phyloP scores from a whole-genome alignment of 1,140 invertebrate genomes.

The Camponotus floridanus region DNA sequence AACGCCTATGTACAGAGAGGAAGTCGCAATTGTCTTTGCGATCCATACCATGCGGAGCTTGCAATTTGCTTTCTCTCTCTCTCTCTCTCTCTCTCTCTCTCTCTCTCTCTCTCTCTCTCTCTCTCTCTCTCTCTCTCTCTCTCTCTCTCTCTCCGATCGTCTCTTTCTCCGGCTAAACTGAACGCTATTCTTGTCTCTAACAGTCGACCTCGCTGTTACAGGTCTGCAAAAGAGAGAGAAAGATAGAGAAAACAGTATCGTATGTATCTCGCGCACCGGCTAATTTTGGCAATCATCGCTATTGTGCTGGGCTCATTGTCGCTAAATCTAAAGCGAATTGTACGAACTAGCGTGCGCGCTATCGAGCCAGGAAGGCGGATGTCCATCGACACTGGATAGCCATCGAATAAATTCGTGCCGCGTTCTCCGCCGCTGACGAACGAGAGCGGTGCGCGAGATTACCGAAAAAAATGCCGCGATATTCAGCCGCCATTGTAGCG shows the following conservation, averaged over 20 bases:
- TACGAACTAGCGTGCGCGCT: neutral
- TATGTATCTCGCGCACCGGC: constrained; percentile 67
- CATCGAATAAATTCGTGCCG: constrained; percentile 40
- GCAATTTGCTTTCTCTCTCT: constrained; percentile 16
- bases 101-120: neutral
- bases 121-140: constrained; percentile 21
- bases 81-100: neutral
- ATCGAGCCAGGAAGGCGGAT: constrained; percentile 24
- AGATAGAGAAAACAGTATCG: constrained; percentile 44
- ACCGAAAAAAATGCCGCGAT: constrained; percentile 51
- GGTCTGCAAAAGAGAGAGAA: constrained; percentile 28
- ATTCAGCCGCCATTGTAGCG: constrained; percentile 55
- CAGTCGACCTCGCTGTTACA: neutral
- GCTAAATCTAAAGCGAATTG: constrained; percentile 72
- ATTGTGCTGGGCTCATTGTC: constrained; percentile 74
- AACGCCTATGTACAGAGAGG: constrained; percentile 65
- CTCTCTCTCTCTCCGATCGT: neutral
- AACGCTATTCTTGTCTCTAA: neutral
- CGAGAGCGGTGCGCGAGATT: neutral
- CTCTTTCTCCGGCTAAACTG: constrained; percentile 25
- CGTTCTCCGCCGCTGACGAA: neutral
- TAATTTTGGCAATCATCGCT: constrained; percentile 80
- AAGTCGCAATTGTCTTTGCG: constrained; percentile 78
- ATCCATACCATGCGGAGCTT: constrained; percentile 61
- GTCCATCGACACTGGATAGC: constrained; percentile 27